A percentile compares a stretch with the other conserved stretches of the same genome.
Conservation (phyloP, 2,113 vertebrate species). For the Equus quagga region DNA sequence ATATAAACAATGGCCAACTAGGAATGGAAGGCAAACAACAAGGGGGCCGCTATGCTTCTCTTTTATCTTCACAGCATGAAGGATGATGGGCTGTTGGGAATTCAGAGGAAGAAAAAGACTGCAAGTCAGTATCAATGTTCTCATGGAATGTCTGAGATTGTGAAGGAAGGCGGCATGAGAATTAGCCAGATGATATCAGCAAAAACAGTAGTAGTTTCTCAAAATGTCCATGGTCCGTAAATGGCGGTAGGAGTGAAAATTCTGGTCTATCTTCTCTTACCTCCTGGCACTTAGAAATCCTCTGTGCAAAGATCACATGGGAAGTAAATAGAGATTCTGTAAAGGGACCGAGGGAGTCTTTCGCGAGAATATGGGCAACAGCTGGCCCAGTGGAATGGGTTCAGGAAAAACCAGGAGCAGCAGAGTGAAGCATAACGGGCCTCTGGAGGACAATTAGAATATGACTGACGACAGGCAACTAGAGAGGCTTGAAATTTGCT, state of each 20-base stretch:
- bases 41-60: fast-evolving
- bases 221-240: background rate
- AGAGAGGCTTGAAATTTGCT: background rate
- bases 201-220: background rate
- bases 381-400: background rate
- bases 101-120: background rate
- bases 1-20: background rate
- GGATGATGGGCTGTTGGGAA: background rate
- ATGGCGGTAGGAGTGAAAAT: background rate
- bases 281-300: background rate
- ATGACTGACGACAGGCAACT: background rate
- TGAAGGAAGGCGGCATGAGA: fast-evolving
- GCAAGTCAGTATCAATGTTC: fast-evolving
- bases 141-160: background rate
- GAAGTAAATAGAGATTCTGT: background rate
- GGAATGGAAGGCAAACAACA: background rate
- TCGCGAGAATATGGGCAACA: background rate
- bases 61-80: background rate
- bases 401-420: background rate
- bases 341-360: background rate
- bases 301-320: background rate
- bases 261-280: background rate
- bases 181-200: no score
- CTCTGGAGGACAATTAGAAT: background rate
- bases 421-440: background rate